Evolutionary conservation across 2,797 vertebrate species (phyloP).

Genomic region (Eremophila alpestris): DNA sequence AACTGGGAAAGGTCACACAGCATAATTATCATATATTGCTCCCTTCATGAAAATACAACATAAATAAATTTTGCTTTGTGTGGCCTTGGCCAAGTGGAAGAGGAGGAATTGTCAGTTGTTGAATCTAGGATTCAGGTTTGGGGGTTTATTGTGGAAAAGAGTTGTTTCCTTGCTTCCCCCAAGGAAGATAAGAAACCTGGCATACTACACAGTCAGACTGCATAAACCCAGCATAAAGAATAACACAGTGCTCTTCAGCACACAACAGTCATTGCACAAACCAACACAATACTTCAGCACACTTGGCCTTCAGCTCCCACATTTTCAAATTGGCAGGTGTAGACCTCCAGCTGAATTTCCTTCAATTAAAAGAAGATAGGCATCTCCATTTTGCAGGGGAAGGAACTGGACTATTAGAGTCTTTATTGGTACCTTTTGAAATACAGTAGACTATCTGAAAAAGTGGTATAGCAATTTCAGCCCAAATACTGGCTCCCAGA

Average conservation of each 20-base stretch:
- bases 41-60: background rate
- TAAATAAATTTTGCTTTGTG: background rate
- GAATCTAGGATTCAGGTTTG: background rate
- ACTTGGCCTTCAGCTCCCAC: background rate
- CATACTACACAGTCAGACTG: background rate
- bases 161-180: background rate
- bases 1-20: background rate
- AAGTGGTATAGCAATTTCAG: slow-evolving; percentile 24
- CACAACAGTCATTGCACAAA: background rate
- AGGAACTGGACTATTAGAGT: background rate
- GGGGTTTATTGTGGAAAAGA: background rate
- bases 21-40: background rate
- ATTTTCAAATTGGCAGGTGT: background rate
- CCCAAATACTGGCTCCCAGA: slow-evolving; percentile 66
- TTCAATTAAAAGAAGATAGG: background rate
- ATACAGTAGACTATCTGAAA: background rate
- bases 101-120: background rate
- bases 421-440: background rate
- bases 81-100: background rate
- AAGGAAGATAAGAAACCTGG: background rate
- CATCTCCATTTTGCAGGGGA: background rate
- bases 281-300: background rate
- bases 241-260: background rate
- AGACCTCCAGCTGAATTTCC: background rate
- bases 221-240: background rate